phyloP scores from a whole-genome alignment of 1,140 invertebrate species.

The Drosophila kepulauana region DNA sequence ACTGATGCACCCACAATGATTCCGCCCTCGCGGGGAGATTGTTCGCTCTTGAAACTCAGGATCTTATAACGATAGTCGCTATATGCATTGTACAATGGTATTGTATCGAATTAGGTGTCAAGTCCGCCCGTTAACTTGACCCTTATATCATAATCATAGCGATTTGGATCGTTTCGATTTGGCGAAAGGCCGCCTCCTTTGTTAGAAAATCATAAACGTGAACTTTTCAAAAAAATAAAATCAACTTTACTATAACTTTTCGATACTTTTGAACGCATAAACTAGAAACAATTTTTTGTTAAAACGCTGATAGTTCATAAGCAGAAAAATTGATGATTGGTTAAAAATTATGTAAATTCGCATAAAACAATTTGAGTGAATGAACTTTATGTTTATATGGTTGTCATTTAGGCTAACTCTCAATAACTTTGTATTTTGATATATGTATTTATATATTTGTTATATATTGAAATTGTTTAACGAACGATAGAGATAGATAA shows the following conservation, averaged over 20 bases:
- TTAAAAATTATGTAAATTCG: conserved; percentile 68
- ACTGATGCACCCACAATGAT: conserved; percentile 44
- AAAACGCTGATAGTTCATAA: conserved; percentile 61
- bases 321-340: conserved; percentile 57
- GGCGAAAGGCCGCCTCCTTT: conserved; percentile 17
- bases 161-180: background rate
- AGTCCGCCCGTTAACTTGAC: conserved; percentile 16
- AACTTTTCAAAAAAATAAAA: conserved; percentile 42
- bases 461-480: conserved; percentile 64
- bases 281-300: conserved; percentile 71
- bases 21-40: conserved; percentile 17
- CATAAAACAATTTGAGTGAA: conserved; percentile 76
- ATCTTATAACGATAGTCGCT: background rate
- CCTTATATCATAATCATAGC: background rate
- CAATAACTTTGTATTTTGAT: conserved; percentile 74
- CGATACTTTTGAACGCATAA: conserved; percentile 48
- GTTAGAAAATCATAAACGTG: conserved; percentile 49
- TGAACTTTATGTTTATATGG: conserved; percentile 70
- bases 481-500: conserved; percentile 72
- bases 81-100: conserved; percentile 19
- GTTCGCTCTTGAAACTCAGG: conserved; percentile 19
- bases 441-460: conserved; percentile 57
- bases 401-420: conserved; percentile 76
- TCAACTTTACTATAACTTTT: conserved; percentile 56
- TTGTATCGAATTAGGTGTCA: conserved; percentile 11